Conservation (phyloP, 2,113 vertebrate species). For the Plectropomus leopardus region DNA sequence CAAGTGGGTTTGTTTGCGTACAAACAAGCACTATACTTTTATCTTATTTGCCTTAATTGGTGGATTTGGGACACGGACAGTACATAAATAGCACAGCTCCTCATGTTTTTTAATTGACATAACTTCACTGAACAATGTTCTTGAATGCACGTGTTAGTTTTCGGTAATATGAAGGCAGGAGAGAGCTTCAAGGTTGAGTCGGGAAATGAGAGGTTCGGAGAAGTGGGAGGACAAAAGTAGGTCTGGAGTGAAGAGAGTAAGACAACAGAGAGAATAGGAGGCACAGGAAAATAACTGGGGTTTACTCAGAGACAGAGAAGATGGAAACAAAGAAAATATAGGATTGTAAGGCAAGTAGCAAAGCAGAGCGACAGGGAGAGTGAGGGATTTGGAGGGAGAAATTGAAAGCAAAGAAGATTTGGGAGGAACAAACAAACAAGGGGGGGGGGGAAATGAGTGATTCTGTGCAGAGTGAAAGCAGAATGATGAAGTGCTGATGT, state of each 20-base stretch:
- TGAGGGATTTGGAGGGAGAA: slow-evolving; percentile 20
- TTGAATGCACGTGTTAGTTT: background rate
- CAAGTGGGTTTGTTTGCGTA: background rate
- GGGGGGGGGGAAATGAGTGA: background rate
- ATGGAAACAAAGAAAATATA: slow-evolving; percentile 31
- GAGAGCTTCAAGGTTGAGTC: slow-evolving; percentile 31
- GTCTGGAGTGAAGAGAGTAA: slow-evolving; percentile 16
- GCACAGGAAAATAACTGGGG: slow-evolving; percentile 12
- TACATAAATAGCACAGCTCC: slow-evolving; percentile 2
- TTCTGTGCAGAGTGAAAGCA: slow-evolving; percentile 21
- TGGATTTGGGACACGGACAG: background rate
- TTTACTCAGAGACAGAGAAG: background rate
- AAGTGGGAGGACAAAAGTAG: slow-evolving; percentile 19
- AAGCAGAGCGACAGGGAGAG: background rate
- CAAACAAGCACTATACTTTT: background rate
- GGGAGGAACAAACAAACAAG: slow-evolving; percentile 43
- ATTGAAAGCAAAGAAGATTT: slow-evolving; percentile 39
- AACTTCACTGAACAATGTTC: slow-evolving; percentile 3
- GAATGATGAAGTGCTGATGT: slow-evolving; percentile 37
- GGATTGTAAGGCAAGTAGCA: background rate
- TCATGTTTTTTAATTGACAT: background rate
- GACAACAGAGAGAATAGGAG: slow-evolving; percentile 23
- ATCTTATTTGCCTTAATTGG: slow-evolving; percentile 17
- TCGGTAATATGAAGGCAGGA: background rate
- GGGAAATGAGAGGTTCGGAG: slow-evolving; percentile 13